Evolutionary conservation across 2,797 vertebrate genomes (phyloP).

Genomic region (Pangasius mekongensis): DNA sequence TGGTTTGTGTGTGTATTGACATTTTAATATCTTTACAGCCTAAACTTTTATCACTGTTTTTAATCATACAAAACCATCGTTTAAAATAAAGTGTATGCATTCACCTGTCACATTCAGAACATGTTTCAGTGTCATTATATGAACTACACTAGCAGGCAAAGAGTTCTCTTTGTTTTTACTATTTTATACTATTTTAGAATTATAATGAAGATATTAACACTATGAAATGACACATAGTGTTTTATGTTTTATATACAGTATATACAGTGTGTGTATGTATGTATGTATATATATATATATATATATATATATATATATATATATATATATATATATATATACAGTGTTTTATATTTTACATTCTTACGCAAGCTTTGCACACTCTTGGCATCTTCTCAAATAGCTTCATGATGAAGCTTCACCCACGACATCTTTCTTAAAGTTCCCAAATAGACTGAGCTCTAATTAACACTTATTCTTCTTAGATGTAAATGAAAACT

Average conservation of each 20-base stretch:
- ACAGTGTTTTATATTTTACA: too few species aligned
- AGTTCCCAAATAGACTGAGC: neutral
- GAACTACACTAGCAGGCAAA: neutral
- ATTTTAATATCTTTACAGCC: neutral
- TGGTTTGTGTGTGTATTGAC: neutral
- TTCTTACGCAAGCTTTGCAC: neutral
- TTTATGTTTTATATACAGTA: neutral
- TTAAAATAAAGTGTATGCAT: neutral
- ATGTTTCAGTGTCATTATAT: neutral
- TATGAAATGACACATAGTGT: neutral
- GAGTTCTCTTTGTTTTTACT: neutral
- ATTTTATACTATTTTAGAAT: neutral
- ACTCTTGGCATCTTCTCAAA: neutral
- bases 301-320: too few species aligned
- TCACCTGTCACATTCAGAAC: neutral
- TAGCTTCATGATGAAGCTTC: neutral
- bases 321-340: too few species aligned
- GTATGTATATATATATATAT: too few species aligned
- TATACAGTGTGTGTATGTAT: too few species aligned
- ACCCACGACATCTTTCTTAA: neutral
- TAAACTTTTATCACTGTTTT: neutral
- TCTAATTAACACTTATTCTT: neutral
- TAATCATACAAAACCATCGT: neutral
- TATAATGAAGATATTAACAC: neutral
- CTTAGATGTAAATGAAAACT: neutral